These are phyloP conservation scores for Hermaeophaga mercurialis DNA, from an alignment of 2,888 invertebrate species.

Conservation along the genomic window DNA sequence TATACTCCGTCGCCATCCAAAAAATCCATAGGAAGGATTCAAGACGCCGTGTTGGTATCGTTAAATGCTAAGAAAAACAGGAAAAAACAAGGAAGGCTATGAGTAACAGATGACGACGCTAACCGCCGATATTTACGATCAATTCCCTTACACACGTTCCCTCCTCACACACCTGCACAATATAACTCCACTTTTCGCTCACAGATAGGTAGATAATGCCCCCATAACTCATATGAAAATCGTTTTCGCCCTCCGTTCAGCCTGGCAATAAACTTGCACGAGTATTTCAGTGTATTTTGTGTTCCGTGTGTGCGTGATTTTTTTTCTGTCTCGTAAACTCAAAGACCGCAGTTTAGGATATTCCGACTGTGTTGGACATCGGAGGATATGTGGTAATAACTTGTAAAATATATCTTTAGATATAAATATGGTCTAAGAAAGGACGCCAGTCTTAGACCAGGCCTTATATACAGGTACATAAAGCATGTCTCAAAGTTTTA, in stretches of 20 bases:
- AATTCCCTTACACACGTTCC: slow-evolving; percentile 52
- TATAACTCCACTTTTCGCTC: slow-evolving; percentile 57
- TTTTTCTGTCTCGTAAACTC: no score
- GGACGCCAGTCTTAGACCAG: no score
- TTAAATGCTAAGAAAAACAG: slow-evolving; percentile 33
- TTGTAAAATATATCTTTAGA: no score
- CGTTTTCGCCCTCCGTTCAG: slow-evolving; percentile 58
- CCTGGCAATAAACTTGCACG: slow-evolving; percentile 55
- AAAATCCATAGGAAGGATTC: slow-evolving; percentile 15
- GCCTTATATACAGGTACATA: no score
- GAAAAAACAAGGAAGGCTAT: slow-evolving; percentile 42
- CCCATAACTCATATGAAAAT: slow-evolving; percentile 58
- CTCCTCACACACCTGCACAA: slow-evolving; percentile 55
- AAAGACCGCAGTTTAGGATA: no score
- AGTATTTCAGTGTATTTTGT: slow-evolving; percentile 50
- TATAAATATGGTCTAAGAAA: no score
- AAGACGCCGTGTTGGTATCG: slow-evolving; percentile 18
- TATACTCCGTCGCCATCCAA: neutral
- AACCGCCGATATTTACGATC: slow-evolving; percentile 59
- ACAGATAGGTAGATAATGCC: slow-evolving; percentile 58
- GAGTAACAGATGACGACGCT: slow-evolving; percentile 58
- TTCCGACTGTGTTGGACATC: no score
- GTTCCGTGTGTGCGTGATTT: slow-evolving; percentile 25
- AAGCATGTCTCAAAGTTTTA: no score
- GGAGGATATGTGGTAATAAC: no score